A percentile compares a stretch with the other conserved stretches of the same genome.
These are phyloP conservation scores for Rhagium mordax DNA, from an alignment of 2,888 invertebrate species.

Conservation along the genomic window DNA sequence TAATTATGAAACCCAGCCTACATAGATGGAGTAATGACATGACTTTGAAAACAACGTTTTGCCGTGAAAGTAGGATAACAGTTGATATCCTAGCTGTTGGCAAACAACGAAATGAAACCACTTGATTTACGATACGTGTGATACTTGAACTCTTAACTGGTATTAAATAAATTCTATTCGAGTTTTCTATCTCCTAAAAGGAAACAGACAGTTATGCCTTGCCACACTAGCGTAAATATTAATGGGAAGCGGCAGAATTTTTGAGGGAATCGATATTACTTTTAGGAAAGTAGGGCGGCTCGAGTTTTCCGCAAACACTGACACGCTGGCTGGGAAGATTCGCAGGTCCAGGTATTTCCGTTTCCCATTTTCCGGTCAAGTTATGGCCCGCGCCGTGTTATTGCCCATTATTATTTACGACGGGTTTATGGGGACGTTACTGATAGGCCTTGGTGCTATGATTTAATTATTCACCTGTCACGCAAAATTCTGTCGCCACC, in stretches of 20 bases:
- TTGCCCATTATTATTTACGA: background rate
- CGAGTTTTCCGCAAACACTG: background rate
- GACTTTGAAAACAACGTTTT: background rate
- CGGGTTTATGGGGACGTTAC: background rate
- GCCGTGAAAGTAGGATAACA: conserved; percentile 4
- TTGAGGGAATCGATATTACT: background rate
- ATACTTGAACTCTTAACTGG: background rate
- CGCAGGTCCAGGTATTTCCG: background rate
- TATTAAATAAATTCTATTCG: background rate
- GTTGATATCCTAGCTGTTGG: background rate
- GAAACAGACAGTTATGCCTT: background rate
- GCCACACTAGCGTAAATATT: background rate
- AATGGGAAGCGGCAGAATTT: background rate
- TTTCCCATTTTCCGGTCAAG: background rate
- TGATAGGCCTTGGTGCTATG: background rate
- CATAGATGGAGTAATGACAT: background rate
- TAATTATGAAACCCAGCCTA: background rate
- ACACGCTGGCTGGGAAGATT: background rate
- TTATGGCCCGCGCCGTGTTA: background rate
- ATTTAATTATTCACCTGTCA: background rate
- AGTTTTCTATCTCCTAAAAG: background rate
- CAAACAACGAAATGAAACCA: background rate
- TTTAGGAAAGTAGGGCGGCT: background rate
- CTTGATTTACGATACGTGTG: background rate
- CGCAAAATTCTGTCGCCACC: no score